phyloP scores from a whole-genome alignment of 1,140 invertebrate genomes.

The Drosophila chauvacae region DNA sequence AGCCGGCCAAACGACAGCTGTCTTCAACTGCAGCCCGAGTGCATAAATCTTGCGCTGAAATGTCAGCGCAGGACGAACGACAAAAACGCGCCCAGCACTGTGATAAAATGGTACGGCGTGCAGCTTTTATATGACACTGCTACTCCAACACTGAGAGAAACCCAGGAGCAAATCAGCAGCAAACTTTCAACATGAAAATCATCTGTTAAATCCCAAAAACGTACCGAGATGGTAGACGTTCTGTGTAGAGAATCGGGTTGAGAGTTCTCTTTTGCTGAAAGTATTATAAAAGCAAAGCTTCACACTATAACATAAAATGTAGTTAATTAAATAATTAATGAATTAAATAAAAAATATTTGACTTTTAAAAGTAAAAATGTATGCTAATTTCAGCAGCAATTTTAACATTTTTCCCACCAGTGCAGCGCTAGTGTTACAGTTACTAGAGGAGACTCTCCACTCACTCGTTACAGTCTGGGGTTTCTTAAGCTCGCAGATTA shows the following conservation, averaged over 20 bases:
- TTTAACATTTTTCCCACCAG: background rate
- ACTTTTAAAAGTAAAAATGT: too few species aligned
- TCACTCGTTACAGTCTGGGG: constrained; percentile 61
- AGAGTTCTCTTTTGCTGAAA: background rate
- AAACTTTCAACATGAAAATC: background rate
- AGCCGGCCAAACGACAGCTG: constrained; percentile 76
- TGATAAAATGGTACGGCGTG: constrained; percentile 74
- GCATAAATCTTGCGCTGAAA: constrained; percentile 81
- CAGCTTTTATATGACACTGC: constrained; percentile 63
- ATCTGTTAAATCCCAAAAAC: background rate
- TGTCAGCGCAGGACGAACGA: constrained; percentile 57
- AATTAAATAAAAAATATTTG: background rate
- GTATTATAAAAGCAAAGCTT: background rate
- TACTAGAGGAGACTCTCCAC: constrained; percentile 18
- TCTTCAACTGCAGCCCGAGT: constrained; percentile 80
- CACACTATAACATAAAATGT: too few species aligned
- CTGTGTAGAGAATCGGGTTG: background rate
- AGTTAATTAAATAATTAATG: rapidly evolving
- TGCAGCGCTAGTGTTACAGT: constrained; percentile 10
- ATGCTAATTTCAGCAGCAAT: background rate
- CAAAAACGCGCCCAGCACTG: constrained; percentile 58
- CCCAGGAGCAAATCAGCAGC: too few species aligned
- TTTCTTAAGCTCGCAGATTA: constrained; percentile 79
- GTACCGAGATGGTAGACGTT: background rate
- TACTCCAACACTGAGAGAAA: constrained; percentile 7